These are phyloP conservation scores for Aphidius colemani DNA, from an alignment of 2,888 invertebrate genomes.

Conservation along the genomic window DNA sequence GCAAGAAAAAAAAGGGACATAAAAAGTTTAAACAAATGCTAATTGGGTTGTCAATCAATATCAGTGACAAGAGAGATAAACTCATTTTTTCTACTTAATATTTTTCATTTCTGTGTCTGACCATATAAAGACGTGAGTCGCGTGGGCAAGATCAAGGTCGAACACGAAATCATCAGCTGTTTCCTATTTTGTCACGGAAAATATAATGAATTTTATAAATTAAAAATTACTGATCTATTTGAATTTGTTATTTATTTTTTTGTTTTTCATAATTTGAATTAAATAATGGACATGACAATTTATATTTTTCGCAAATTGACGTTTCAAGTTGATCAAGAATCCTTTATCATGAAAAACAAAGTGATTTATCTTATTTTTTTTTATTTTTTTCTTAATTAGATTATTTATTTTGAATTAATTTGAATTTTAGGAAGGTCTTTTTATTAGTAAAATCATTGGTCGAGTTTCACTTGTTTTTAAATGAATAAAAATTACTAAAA, in stretches of 20 bases:
- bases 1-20: not conserved
- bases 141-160: conserved; percentile 51
- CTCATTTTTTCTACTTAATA: no score
- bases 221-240: conserved; percentile 11
- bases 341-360: no score
- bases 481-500: no score
- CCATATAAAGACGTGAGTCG: conserved; percentile 41
- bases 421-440: no score
- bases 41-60: not conserved
- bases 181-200: conserved; percentile 32
- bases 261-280: not conserved
- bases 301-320: no score
- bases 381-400: no score
- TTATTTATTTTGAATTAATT: no score
- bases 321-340: no score
- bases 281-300: no score
- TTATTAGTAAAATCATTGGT: no score
- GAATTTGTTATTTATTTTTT: not conserved
- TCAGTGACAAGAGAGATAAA: not conserved
- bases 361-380: no score
- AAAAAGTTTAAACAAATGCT: not conserved
- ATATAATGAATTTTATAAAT: conserved; percentile 28
- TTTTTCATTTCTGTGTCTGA: conserved; percentile 23
- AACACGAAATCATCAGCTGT: conserved; percentile 34
- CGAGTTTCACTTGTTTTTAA: no score